phyloP scores from a whole-genome alignment of 2,888 invertebrate species.

The Stegana nigrithorax region DNA sequence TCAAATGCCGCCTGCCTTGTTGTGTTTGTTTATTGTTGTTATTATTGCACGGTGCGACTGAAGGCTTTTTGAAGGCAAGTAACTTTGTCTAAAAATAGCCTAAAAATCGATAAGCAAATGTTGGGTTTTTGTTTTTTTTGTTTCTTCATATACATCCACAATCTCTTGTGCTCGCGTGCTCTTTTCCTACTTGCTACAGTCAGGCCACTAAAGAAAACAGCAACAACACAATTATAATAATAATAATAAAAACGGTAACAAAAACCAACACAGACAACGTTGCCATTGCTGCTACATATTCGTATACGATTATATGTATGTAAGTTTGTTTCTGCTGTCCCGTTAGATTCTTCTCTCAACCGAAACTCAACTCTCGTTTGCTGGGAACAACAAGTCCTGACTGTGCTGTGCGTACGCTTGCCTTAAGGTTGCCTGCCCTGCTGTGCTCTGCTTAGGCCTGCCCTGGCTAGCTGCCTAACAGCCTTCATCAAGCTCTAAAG shows the following conservation, averaged over 20 bases:
- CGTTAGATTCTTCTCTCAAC: too few relatives aligned
- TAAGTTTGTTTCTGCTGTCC: too few relatives aligned
- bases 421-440: background rate
- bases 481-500: background rate
- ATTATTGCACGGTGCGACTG: background rate
- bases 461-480: background rate
- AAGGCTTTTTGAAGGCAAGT: constrained; percentile 55
- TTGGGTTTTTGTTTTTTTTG: constrained; percentile 44
- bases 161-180: too few relatives aligned
- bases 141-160: constrained; percentile 38
- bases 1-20: background rate
- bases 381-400: too few relatives aligned
- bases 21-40: background rate
- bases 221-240: constrained; percentile 26
- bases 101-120: constrained; percentile 66
- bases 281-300: too few relatives aligned
- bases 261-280: constrained; percentile 17
- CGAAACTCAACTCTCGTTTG: too few relatives aligned
- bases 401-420: too few relatives aligned
- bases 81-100: constrained; percentile 62
- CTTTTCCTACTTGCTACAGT: too few relatives aligned
- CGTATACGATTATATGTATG: too few relatives aligned
- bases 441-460: constrained; percentile 8
- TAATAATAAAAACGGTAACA: background rate
- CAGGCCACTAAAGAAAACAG: too few relatives aligned